A percentile compares a stretch with the other conserved stretches of the same genome.
These are phyloP conservation scores for Callochromis pleurospilus DNA, from an alignment of 2,113 vertebrate genomes.

Conservation along the genomic window DNA sequence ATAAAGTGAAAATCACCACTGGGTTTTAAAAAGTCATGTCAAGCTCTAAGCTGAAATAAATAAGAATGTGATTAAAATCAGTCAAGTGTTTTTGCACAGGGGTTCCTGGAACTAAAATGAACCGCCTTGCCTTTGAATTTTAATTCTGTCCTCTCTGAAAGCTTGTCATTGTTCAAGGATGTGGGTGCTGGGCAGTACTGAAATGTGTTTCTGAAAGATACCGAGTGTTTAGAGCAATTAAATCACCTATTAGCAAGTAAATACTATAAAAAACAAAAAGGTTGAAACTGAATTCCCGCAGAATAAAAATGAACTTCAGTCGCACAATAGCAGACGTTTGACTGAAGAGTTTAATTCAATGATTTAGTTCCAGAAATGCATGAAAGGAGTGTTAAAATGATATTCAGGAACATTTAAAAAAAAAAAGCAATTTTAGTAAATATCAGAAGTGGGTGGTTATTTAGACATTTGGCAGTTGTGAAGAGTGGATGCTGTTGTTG, in stretches of 20 bases:
- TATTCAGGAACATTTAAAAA: not conserved
- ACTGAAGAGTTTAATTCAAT: conserved; percentile 1
- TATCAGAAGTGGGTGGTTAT: not conserved
- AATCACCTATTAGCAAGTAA: conserved; percentile 58
- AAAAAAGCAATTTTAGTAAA: not conserved
- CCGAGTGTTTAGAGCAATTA: conserved; percentile 56
- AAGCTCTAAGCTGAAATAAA: conserved; percentile 60
- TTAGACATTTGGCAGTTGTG: not conserved
- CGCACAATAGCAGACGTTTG: not conserved
- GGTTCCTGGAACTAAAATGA: conserved; percentile 59
- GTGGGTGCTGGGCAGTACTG: conserved; percentile 40
- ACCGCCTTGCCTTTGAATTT: conserved; percentile 60
- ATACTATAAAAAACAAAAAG: conserved; percentile 27
- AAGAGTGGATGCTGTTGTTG: not conserved
- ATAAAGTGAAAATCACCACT: not conserved
- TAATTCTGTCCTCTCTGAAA: conserved; percentile 62
- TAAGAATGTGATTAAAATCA: conserved; percentile 71
- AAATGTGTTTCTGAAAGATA: conserved; percentile 70
- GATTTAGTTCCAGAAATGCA: not conserved
- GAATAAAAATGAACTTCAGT: not conserved
- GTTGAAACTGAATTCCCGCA: not conserved
- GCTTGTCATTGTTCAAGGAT: conserved; percentile 65
- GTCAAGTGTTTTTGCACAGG: conserved; percentile 62
- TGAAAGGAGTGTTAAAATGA: not conserved
- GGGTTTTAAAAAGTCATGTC: conserved; percentile 26